phyloP scores from a whole-genome alignment of 2,888 invertebrate species.

The Hylaea fasciaria region DNA sequence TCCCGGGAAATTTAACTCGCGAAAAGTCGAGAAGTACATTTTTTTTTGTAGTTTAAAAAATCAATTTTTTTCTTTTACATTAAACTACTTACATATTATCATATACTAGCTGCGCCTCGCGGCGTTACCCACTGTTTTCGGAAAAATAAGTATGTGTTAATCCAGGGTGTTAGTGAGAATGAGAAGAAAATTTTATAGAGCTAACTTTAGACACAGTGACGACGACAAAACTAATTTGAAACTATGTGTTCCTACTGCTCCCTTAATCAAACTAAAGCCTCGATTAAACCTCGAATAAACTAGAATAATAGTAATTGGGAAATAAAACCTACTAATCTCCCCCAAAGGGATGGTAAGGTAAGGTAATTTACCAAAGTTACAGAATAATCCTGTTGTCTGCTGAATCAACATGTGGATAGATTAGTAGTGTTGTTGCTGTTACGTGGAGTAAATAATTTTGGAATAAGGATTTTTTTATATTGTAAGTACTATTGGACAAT shows the following conservation, averaged over 20 bases:
- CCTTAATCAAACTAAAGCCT: conserved; percentile 45
- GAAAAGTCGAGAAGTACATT: too few relatives aligned
- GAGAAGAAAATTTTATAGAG: too few relatives aligned
- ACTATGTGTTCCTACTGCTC: conserved; percentile 38
- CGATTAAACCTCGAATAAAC: conserved; percentile 43
- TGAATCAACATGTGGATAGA: conserved; percentile 36
- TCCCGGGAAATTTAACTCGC: too few relatives aligned
- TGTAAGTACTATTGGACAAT: too few relatives aligned
- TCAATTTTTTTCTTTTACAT: too few relatives aligned
- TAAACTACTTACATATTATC: too few relatives aligned
- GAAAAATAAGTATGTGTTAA: too few relatives aligned
- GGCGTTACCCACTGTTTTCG: too few relatives aligned
- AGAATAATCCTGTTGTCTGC: conserved; percentile 37
- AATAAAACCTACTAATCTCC: conserved; percentile 50
- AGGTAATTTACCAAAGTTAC: conserved; percentile 40
- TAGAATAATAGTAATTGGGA: conserved; percentile 45
- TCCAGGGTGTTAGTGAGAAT: too few relatives aligned
- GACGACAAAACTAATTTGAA: conserved; percentile 38
- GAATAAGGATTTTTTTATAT: neutral
- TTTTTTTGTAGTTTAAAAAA: too few relatives aligned
- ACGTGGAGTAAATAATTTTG: conserved; percentile 4
- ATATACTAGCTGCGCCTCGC: too few relatives aligned
- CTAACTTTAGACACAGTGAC: neutral
- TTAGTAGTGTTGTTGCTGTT: conserved; percentile 10
- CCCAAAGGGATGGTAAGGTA: conserved; percentile 33